These are phyloP conservation scores for Sipha maydis DNA, from an alignment of 2,888 invertebrate genomes.

Conservation along the genomic window DNA sequence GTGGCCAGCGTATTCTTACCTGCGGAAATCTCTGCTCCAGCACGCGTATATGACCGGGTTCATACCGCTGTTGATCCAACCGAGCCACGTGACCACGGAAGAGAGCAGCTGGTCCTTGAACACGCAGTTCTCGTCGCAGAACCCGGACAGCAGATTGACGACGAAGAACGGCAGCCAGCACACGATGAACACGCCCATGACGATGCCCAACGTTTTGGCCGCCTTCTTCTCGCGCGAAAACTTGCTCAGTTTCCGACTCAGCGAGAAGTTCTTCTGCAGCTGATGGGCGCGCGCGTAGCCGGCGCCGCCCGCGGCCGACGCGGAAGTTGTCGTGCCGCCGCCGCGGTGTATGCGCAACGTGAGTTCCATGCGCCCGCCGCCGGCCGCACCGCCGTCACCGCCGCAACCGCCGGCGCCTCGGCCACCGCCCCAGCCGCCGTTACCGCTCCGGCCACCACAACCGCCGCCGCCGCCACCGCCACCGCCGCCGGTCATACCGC, in stretches of 20 bases:
- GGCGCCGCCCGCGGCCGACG: slow-evolving; percentile 66
- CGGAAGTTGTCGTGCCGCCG: slow-evolving; percentile 71
- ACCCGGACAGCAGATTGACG: slow-evolving; percentile 89
- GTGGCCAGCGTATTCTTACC: slow-evolving; percentile 67
- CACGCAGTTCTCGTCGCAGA: slow-evolving; percentile 83
- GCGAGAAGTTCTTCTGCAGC: slow-evolving; percentile 87
- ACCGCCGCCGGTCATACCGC: slow-evolving; percentile 90
- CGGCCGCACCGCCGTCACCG: slow-evolving; percentile 85
- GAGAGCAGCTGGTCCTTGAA: slow-evolving; percentile 84
- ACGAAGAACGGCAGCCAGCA: slow-evolving; percentile 99
- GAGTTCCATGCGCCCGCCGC: slow-evolving; percentile 84
- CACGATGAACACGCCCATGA: slow-evolving; percentile 95
- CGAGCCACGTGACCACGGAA: slow-evolving; percentile 91
- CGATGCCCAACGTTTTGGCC: slow-evolving; percentile 95
- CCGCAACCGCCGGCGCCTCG: slow-evolving; percentile 87
- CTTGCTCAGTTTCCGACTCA: slow-evolving; percentile 92
- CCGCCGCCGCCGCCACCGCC: slow-evolving; percentile 92
- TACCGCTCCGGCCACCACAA: slow-evolving; percentile 90
- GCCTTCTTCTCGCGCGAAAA: slow-evolving; percentile 98
- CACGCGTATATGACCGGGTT: slow-evolving; percentile 98
- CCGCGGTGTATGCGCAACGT: slow-evolving; percentile 94
- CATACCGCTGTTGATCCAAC: slow-evolving; percentile 96
- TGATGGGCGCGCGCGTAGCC: slow-evolving; percentile 71
- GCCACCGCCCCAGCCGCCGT: slow-evolving; percentile 96
- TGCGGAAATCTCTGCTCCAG: slow-evolving; percentile 95